A percentile compares a stretch with the other conserved stretches of the same genome.
These are phyloP conservation scores for Podotricha telesiphe DNA, from an alignment of 2,888 invertebrate species.

Conservation along the genomic window DNA sequence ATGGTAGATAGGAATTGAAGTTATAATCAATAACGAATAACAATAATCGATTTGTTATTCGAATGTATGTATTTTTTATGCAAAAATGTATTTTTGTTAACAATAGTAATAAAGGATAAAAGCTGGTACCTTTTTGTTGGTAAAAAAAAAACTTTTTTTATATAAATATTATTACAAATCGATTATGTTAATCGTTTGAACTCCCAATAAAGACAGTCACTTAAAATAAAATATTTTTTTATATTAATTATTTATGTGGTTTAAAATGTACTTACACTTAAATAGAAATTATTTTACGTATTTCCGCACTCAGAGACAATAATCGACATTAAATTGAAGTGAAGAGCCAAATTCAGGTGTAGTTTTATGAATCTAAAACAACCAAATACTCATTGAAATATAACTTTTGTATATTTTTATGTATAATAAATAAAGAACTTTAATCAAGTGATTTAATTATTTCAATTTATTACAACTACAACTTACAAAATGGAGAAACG, in stretches of 20 bases:
- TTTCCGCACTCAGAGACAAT: neutral
- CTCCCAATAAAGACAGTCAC: neutral
- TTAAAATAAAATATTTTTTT: neutral
- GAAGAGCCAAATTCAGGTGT: neutral
- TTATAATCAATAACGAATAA: no score
- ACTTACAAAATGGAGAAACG: no score
- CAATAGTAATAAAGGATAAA: no score
- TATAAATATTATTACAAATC: neutral
- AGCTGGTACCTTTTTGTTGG: no score
- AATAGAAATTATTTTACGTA: neutral
- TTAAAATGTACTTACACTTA: no score
- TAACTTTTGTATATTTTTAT: neutral
- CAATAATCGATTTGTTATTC: no score
- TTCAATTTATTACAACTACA: no score
- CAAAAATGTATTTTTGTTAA: neutral
- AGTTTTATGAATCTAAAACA: neutral
- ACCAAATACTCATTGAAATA: neutral
- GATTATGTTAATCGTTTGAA: neutral
- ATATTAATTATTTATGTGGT: no score
- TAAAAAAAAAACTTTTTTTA: no score
- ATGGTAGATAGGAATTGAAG: no score
- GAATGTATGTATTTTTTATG: neutral
- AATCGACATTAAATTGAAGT: neutral
- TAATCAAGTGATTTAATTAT: neutral
- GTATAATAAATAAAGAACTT: constrained; percentile 10